Percentiles rank a stretch among this genome's conserved stretches.
phyloP scores from a whole-genome alignment of 2,113 vertebrate species.

The Trochalopteron elliotii region DNA sequence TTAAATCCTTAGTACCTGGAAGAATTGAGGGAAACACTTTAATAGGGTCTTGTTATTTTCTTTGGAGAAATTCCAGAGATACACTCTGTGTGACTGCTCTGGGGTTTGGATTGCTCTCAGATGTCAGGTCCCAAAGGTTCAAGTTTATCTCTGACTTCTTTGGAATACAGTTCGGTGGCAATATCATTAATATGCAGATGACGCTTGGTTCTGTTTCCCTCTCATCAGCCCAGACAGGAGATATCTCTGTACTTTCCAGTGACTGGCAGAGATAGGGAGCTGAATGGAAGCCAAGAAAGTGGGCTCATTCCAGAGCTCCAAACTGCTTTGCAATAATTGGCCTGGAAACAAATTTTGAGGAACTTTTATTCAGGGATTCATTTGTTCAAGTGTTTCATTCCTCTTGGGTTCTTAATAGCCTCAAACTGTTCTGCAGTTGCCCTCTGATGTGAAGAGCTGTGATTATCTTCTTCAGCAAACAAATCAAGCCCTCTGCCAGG shows the following conservation, averaged over 20 bases:
- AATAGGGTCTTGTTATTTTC: neutral
- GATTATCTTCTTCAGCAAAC: neutral
- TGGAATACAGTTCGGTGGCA: neutral
- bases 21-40: neutral
- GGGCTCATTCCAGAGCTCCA: neutral
- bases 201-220: constrained; percentile 8
- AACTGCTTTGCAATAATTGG: neutral
- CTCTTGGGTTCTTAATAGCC: neutral
- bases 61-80: constrained; percentile 5
- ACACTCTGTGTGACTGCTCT: neutral
- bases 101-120: neutral
- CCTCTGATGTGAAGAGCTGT: neutral
- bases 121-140: constrained; percentile 6
- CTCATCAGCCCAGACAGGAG: constrained; percentile 11
- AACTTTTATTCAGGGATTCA: constrained; percentile 20
- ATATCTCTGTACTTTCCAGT: constrained; percentile 14
- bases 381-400: neutral
- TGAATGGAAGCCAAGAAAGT: constrained; percentile 26
- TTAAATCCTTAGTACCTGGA: neutral
- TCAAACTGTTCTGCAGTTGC: neutral
- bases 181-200: constrained; percentile 37
- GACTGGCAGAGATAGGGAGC: constrained; percentile 33
- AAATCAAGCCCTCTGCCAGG: neutral
- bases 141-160: constrained; percentile 6
- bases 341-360: constrained; percentile 26